Conservation (phyloP, 2,797 vertebrate species). For the Semaprochilodus insignis region DNA sequence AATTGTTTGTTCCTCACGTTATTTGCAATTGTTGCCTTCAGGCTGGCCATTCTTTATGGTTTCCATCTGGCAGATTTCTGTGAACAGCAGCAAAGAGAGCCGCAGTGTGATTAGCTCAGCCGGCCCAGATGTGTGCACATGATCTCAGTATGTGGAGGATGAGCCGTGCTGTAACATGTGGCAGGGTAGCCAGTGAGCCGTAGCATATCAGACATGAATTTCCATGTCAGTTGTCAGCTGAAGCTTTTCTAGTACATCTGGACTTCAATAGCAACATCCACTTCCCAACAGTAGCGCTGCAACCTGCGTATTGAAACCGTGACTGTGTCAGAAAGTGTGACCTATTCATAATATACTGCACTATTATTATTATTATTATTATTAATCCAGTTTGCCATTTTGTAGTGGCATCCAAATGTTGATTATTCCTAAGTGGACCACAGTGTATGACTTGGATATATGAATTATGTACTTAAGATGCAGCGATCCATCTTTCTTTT, state of each 20-base stretch:
- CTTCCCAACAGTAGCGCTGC: background rate
- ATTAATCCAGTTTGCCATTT: too few relatives aligned
- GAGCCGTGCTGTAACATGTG: background rate
- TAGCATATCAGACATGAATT: background rate
- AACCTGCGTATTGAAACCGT: background rate
- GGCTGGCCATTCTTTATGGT: background rate
- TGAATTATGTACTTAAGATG: too few relatives aligned
- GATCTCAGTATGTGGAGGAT: background rate
- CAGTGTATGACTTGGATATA: too few relatives aligned
- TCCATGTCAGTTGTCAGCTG: background rate
- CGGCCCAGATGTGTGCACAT: conserved; percentile 8
- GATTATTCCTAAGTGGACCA: too few relatives aligned
- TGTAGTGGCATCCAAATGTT: background rate
- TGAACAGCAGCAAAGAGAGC: conserved; percentile 3
- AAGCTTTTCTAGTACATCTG: background rate
- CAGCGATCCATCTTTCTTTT: too few relatives aligned
- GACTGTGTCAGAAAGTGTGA: background rate
- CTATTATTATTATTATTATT: too few relatives aligned
- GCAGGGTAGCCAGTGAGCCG: conserved; percentile 13
- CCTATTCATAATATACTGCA: background rate
- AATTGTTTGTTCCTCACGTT: background rate
- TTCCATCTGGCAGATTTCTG: conserved; percentile 15
- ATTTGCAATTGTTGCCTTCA: background rate
- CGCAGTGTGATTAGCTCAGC: background rate
- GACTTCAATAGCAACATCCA: background rate